Conservation (phyloP, 2,113 vertebrate genomes). For the Neotoma lepida region DNA sequence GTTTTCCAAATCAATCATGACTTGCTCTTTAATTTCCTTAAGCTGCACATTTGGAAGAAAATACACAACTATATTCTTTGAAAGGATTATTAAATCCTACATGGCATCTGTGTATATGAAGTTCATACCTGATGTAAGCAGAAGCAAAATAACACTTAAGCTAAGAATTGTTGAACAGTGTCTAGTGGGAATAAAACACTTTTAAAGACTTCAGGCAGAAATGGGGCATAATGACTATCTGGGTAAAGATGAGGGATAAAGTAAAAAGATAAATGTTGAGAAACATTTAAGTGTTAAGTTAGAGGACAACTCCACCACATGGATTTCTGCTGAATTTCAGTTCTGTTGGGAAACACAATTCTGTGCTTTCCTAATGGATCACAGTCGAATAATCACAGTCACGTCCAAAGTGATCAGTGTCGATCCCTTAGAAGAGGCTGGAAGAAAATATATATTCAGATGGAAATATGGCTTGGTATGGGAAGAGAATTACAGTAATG, state of each 20-base stretch:
- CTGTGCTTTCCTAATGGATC: not conserved
- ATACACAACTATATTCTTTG: conserved; percentile 13
- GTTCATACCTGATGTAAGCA: not conserved
- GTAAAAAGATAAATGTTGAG: not conserved
- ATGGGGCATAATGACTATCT: not conserved
- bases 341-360: conserved; percentile 53
- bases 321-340: conserved; percentile 87
- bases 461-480: not conserved
- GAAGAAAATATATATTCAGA: not conserved
- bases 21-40: conserved; percentile 35
- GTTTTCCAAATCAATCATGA: not conserved
- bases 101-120: not conserved
- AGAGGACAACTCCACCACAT: conserved; percentile 86
- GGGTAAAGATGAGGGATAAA: not conserved
- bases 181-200: not conserved
- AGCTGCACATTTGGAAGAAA: not conserved
- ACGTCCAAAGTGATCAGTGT: not conserved
- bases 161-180: not conserved
- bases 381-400: not conserved
- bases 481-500: not conserved
- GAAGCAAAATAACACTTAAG: not conserved
- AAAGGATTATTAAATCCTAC: conserved; percentile 25
- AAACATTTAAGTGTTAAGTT: conserved; percentile 81
- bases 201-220: conserved; percentile 38
- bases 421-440: not conserved